Base-by-base conservation (phyloP, 1,140 invertebrate genomes). In the Pygmarrhopalites habei region DNA sequence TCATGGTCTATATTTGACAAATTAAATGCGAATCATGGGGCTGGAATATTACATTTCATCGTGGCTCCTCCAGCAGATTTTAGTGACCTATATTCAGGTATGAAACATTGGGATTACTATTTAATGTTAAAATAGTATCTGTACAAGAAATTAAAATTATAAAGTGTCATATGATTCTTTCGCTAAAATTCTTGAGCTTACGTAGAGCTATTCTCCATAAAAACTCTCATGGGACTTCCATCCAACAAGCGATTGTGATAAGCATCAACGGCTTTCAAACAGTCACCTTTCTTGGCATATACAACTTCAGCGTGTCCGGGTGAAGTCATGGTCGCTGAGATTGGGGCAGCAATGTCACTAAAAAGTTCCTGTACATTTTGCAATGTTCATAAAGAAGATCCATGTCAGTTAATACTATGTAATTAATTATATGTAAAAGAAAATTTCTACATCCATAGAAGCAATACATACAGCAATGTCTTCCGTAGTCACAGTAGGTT, bases 311-410 rank as follows among this genome's bases (percentile, higher is more conserved):
- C 80, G 51, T 72, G 70, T 14, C 80, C 79, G 29, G 70, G 62
- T 41, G 75, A 75, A 10, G 77, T 56, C 59, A 80, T 71, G 30
- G 74, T 74, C 2, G 77, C 78, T 58, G 71, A 74, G 46, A 76
- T 73, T 49, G 81, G 71, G 1, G 75, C 71, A n/a, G 80, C 80
- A 63, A 82, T 74, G 28, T 78, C 78, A 61, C 78, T 76, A 76
- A 81, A 81, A 32, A 82, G 71, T 66, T 82, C 80, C 77, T 81
- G n/a, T 25, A n/a, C n/a, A n/a, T n/a, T n/a, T n/a, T n/a, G n/a
- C n/a, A n/a, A n/a, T 44, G 19, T 12, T 52, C 56, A 2, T 21
- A 35, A 58, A 15, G n/a, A 29, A 47, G 35, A 35, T 28, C 60
- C 58, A 59, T 32, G 21, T 17, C 43, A n/a, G 7, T 10, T 19